phyloP scores from a whole-genome alignment of 2,113 vertebrate genomes.

The Cyanoliseus patagonus region DNA sequence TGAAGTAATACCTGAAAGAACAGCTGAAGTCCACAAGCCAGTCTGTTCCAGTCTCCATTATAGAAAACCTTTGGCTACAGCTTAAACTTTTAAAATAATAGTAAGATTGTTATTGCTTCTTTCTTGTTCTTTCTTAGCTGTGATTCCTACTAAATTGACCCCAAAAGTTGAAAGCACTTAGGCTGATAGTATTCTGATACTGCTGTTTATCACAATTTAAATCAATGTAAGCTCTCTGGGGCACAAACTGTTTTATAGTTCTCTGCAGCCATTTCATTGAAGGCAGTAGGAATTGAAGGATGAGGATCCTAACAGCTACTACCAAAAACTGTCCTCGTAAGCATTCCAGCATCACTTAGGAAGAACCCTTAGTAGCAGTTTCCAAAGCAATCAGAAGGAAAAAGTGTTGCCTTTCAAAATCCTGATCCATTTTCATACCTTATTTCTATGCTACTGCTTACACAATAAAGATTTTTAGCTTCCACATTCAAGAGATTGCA shows the following conservation, averaged over 20 bases:
- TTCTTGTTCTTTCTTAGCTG: background rate
- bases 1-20: background rate
- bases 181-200: background rate
- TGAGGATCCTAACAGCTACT: background rate
- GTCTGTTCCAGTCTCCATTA: background rate
- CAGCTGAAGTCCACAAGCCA: background rate
- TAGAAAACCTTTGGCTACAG: background rate
- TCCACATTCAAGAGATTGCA: conserved; percentile 1
- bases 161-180: background rate
- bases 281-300: background rate
- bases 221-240: background rate
- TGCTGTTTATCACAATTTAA: background rate
- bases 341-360: background rate
- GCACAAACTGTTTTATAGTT: background rate
- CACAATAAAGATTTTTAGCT: background rate
- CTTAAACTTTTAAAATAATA: background rate
- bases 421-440: background rate
- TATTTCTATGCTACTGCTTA: conserved; percentile 21
- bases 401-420: conserved; percentile 1
- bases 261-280: background rate
- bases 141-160: background rate
- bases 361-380: background rate
- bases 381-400: conserved; percentile 17
- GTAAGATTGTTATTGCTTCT: background rate
- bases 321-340: background rate